phyloP scores from a whole-genome alignment of 2,888 invertebrate species.

The Charanyca ferruginea region DNA sequence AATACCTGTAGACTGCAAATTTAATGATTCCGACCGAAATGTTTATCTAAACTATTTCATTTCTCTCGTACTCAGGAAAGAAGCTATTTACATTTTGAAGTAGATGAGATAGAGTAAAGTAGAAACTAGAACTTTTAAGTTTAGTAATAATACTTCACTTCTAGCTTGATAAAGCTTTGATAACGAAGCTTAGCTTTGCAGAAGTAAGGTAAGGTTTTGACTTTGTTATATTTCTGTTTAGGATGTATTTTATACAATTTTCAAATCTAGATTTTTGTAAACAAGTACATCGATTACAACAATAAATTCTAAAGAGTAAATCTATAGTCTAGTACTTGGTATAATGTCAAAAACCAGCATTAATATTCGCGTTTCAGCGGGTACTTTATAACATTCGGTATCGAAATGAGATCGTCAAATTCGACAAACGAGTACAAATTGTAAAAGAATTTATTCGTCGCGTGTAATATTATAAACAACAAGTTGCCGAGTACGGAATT shows the following conservation, averaged over 20 bases:
- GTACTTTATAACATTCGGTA: constrained; percentile 69
- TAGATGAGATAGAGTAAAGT: too few relatives aligned
- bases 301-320: not conserved
- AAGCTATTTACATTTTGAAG: not conserved
- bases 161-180: not conserved
- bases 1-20: constrained; percentile 31
- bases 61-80: not conserved
- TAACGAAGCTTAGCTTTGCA: too few relatives aligned
- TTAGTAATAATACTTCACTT: too few relatives aligned
- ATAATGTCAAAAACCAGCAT: constrained; percentile 37
- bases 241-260: too few relatives aligned
- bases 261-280: too few relatives aligned
- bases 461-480: constrained; percentile 77
- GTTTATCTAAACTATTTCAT: not conserved
- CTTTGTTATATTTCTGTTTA: too few relatives aligned
- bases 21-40: not conserved
- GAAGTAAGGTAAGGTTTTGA: too few relatives aligned
- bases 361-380: constrained; percentile 46
- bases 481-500: constrained; percentile 77
- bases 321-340: not conserved
- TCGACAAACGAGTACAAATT: constrained; percentile 86
- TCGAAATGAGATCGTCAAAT: constrained; percentile 76
- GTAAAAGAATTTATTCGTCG: constrained; percentile 79
- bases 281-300: not conserved
- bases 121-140: too few relatives aligned